A percentile compares a stretch with the other conserved stretches of the same genome.
These are phyloP conservation scores for Sciurus vulgaris DNA, from an alignment of 2,797 vertebrate genomes.

Conservation along the genomic window DNA sequence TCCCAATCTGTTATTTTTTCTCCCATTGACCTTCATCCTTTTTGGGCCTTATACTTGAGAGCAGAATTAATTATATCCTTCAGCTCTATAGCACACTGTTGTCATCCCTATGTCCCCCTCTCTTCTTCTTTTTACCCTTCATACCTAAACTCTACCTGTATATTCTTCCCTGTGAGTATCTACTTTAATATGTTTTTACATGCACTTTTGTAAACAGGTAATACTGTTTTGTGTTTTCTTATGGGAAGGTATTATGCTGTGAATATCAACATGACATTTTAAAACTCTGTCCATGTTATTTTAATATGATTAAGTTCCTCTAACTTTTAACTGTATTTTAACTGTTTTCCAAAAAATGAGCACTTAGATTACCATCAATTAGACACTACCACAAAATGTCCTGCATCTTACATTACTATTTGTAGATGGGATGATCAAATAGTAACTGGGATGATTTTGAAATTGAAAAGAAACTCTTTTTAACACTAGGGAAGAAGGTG, in stretches of 20 bases:
- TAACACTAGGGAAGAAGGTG: neutral
- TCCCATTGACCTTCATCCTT: neutral
- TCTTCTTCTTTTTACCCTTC: constrained; percentile 36
- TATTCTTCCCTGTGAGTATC: neutral
- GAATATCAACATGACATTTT: constrained; percentile 54
- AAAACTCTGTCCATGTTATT: constrained; percentile 37
- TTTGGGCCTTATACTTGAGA: constrained; percentile 10
- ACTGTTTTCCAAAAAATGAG: neutral
- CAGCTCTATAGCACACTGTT: neutral
- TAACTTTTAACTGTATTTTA: constrained; percentile 53
- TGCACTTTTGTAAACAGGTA: constrained; percentile 45
- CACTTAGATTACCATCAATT: neutral
- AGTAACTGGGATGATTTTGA: constrained; percentile 58
- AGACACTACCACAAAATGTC: neutral
- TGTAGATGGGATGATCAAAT: neutral
- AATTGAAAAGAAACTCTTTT: constrained; percentile 44
- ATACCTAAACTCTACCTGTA: neutral
- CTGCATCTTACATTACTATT: constrained; percentile 29
- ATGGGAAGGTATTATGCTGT: neutral
- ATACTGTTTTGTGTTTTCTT: constrained; percentile 49
- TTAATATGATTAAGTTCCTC: constrained; percentile 33
- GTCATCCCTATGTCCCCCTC: neutral
- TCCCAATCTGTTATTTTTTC: constrained; percentile 29
- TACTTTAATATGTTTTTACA: neutral
- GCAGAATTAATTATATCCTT: constrained; percentile 32